phyloP scores from a whole-genome alignment of 2,113 vertebrate species.

The Ancistrus triradiatus region DNA sequence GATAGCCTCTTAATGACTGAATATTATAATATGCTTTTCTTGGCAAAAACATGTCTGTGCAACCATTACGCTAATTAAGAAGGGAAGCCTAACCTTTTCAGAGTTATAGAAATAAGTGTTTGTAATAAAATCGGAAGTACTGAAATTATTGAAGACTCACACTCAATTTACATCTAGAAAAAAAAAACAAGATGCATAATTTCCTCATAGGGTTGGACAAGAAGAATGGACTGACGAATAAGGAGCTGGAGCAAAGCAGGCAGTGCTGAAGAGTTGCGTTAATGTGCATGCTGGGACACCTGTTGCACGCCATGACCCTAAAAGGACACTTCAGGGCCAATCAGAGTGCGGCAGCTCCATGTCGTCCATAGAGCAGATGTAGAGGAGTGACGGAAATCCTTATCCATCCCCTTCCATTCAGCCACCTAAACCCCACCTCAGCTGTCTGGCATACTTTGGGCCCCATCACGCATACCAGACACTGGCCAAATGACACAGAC shows the following conservation, averaged over 20 bases:
- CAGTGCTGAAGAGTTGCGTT: constrained; percentile 34
- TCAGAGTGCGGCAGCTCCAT: constrained; percentile 56
- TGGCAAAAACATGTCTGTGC: too few relatives aligned
- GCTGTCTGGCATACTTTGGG: constrained; percentile 61
- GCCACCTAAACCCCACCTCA: constrained; percentile 52
- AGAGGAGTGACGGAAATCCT: constrained; percentile 47
- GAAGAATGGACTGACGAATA: constrained; percentile 57
- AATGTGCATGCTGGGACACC: constrained; percentile 54
- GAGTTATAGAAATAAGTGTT: too few relatives aligned
- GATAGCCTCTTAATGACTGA: too few relatives aligned
- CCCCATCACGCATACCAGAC: constrained; percentile 46
- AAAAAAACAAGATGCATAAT: constrained; percentile 25
- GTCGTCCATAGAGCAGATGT: constrained; percentile 50
- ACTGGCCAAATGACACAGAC: constrained; percentile 50
- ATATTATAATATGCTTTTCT: too few relatives aligned
- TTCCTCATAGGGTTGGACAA: constrained; percentile 50
- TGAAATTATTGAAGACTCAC: background rate
- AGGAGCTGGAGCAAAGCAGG: constrained; percentile 51
- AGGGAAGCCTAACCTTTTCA: too few relatives aligned
- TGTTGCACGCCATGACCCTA: constrained; percentile 69
- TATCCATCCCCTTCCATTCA: constrained; percentile 35
- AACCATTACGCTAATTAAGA: too few relatives aligned
- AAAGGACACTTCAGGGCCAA: constrained; percentile 74
- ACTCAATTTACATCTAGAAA: background rate
- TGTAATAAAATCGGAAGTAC: too few relatives aligned